These are phyloP conservation scores for Sparus aurata DNA, from an alignment of 2,797 vertebrate species.

Conservation along the genomic window DNA sequence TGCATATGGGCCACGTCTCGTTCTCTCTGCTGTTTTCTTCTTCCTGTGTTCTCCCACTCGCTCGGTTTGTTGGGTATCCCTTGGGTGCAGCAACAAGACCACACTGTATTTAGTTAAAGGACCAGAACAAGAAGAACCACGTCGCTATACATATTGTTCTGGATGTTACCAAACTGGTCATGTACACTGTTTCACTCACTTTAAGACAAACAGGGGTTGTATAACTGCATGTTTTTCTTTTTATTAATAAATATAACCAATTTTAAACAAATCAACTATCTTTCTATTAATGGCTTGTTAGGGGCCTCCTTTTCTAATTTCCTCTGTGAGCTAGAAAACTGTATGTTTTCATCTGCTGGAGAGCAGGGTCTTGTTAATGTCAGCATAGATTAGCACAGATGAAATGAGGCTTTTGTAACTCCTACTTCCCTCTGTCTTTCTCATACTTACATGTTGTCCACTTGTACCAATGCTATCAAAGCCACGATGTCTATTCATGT, in stretches of 20 bases:
- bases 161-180: neutral
- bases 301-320: neutral
- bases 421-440: slow-evolving; percentile 15
- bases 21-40: slow-evolving; percentile 30
- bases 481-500: slow-evolving; percentile 21
- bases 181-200: neutral
- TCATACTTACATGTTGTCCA: slow-evolving; percentile 15
- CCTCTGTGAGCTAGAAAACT: neutral
- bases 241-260: neutral
- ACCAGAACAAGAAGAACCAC: neutral
- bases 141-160: neutral
- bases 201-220: neutral
- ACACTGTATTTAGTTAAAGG: neutral
- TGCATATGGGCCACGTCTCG: slow-evolving; percentile 60
- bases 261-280: neutral
- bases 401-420: slow-evolving; percentile 25
- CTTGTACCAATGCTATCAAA: slow-evolving; percentile 8
- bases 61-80: slow-evolving; percentile 13
- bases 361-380: slow-evolving; percentile 40
- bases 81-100: neutral
- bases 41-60: slow-evolving; percentile 40
- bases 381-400: slow-evolving; percentile 53
- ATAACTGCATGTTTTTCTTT: too few species aligned
- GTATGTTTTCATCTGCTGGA: slow-evolving; percentile 26
- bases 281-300: neutral